Percentiles rank a stretch among this genome's conserved stretches.
Conservation (phyloP, 2,888 invertebrate species). For the Oeneis ivallda region DNA sequence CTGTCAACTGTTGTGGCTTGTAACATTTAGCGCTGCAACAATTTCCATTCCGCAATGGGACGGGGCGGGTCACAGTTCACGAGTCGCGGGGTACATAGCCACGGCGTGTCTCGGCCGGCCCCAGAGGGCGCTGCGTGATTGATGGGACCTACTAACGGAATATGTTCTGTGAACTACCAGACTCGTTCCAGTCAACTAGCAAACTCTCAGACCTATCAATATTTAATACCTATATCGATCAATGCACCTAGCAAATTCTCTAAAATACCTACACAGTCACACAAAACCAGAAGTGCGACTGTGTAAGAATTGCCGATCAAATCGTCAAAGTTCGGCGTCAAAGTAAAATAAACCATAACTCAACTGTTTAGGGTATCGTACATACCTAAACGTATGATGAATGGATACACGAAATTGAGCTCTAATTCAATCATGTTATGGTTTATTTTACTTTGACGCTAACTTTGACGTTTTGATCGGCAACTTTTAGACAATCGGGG, state of each 20-base stretch:
- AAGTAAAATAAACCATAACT: no score
- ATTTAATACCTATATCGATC: not conserved
- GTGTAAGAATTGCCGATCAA: no score
- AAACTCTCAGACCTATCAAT: not conserved
- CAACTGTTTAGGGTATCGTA: no score
- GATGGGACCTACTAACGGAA: conserved; percentile 37
- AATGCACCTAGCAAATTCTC: not conserved
- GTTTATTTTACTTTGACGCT: no score
- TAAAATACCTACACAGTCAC: no score
- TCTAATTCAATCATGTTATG: no score
- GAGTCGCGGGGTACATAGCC: conserved; percentile 35
- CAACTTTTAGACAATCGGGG: no score
- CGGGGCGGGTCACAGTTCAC: conserved; percentile 35
- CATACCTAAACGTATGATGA: no score
- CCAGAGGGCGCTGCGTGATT: conserved; percentile 36
- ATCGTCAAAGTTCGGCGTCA: no score
- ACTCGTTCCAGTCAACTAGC: not conserved
- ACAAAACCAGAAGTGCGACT: no score
- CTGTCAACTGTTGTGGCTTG: conserved; percentile 2
- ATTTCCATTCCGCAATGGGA: conserved; percentile 23
- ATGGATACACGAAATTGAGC: no score
- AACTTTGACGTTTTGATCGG: no score
- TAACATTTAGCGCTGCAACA: not conserved
- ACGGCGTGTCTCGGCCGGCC: conserved; percentile 28
- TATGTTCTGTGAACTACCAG: conserved; percentile 25